Conservation (phyloP, 2,888 invertebrate genomes). For the Callosobruchus maculatus region DNA sequence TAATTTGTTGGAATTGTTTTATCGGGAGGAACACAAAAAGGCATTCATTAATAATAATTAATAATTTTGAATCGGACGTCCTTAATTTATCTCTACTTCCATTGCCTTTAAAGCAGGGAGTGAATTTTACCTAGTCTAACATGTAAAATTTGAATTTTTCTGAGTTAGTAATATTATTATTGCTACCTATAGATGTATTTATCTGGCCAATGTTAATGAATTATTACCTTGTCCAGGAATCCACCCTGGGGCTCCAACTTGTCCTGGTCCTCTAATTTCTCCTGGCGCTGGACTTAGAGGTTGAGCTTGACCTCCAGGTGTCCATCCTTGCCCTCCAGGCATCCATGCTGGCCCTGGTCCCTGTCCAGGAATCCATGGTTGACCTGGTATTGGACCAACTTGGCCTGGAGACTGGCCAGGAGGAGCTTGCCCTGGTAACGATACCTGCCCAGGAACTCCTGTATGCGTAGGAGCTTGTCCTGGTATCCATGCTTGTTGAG, state of each 20-base stretch:
- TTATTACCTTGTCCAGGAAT: slow-evolving; percentile 10
- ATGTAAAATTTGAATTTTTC: too few species aligned
- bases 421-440: slow-evolving; percentile 19
- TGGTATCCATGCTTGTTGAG: slow-evolving; percentile 1
- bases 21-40: too few species aligned
- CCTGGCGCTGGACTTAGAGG: slow-evolving; percentile 11
- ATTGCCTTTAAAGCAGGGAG: too few species aligned
- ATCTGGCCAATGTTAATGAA: too few species aligned
- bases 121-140: too few species aligned
- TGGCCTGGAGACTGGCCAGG: slow-evolving; percentile 14
- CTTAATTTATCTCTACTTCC: too few species aligned
- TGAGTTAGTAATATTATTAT: too few species aligned
- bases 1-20: too few species aligned
- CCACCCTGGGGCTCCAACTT: slow-evolving; percentile 17
- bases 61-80: too few species aligned
- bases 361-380: slow-evolving; percentile 13
- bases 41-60: too few species aligned
- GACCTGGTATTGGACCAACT: slow-evolving; percentile 10
- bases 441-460: slow-evolving; percentile 7
- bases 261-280: slow-evolving; percentile 11
- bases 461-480: not conserved
- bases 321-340: slow-evolving; percentile 1
- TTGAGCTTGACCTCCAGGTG: slow-evolving; percentile 11
- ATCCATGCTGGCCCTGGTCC: slow-evolving; percentile 7
- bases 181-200: too few species aligned